phyloP scores from a whole-genome alignment of 1,140 invertebrate species.

The Eriosoma lanigerum region DNA sequence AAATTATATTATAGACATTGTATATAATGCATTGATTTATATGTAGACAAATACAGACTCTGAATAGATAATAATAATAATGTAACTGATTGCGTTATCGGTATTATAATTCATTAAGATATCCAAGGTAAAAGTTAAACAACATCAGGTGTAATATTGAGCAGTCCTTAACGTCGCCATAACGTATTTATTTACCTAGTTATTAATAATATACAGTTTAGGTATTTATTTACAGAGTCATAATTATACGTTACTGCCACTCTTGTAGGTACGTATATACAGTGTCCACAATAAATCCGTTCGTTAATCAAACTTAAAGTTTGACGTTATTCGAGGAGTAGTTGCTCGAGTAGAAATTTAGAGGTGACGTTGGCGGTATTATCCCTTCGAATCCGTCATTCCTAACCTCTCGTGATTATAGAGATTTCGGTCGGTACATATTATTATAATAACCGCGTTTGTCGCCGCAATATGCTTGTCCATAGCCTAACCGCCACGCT shows the following conservation, averaged over 20 bases:
- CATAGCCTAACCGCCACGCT: too few species aligned
- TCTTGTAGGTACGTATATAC: too few species aligned
- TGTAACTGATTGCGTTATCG: too few species aligned
- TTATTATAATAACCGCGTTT: not conserved
- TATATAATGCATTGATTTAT: too few species aligned
- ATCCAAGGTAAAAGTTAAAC: too few species aligned
- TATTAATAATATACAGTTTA: not conserved
- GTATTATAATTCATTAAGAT: too few species aligned
- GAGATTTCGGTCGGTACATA: not conserved
- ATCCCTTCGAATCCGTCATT: not conserved
- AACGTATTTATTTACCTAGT: not conserved
- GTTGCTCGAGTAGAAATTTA: not conserved
- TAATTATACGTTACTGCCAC: not conserved
- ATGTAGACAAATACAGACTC: too few species aligned
- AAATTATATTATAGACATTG: too few species aligned
- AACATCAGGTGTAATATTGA: too few species aligned
- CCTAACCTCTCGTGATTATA: not conserved
- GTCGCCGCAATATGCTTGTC: too few species aligned
- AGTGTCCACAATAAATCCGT: not conserved
- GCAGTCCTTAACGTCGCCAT: too few species aligned
- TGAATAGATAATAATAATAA: too few species aligned
- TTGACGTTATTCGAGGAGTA: constrained; percentile 20
- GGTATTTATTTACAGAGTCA: not conserved
- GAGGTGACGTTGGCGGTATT: not conserved
- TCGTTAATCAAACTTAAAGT: constrained; percentile 26